Evolutionary conservation across 2,888 invertebrate species (phyloP), one percentile per base, ranked within the genome.

Genomic region (Caenorhabditis uteleia): DNA sequence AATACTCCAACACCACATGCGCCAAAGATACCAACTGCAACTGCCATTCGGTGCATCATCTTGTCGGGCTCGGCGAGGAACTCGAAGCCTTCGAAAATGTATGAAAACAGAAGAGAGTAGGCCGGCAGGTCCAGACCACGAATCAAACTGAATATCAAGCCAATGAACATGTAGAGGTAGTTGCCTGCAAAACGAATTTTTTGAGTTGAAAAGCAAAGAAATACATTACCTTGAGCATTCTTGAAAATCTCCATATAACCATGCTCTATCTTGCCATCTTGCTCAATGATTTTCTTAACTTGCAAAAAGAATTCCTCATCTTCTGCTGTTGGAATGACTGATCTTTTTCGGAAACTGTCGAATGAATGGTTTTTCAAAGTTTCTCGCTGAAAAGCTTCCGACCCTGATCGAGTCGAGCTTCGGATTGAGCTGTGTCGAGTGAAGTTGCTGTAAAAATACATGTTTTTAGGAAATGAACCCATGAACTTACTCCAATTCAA

Each of bases 121-220:
- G 83, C 78, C 1, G 85, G 85, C 74, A 85, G 82, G 10, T 84
- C 78, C 20, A 83, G 81, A 12, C 86, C 86, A 59, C 84, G 83
- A 29, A 85, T 61, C 10, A 84, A 42, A 8, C 68, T 62, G 16
- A 55, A 57, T 38, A 75, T 27, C 3, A 68, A 44, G n/a, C 74
- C 76, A 18, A 60, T 23, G 2, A 45, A 36, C 34, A 78, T 44
- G 26, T 57, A 60, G 33, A 25, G 36, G 47, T 76, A 74, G 46
- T 75, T 65, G 26, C 42, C 42, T 34, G 25, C 26, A 12, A 4
- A 33, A 33, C 14, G 12, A n/a, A 1, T 33, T 33, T n/a, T 33
- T 33, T 33, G 14, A 33, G n/a, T 33, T 33, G 33, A 33, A 33
- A n/a, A 33, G 12, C 12, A 49, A 34, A 38, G 8, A 33, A 45